Conservation (phyloP, 2,888 invertebrate species). For the Bugulina stolonifera region DNA sequence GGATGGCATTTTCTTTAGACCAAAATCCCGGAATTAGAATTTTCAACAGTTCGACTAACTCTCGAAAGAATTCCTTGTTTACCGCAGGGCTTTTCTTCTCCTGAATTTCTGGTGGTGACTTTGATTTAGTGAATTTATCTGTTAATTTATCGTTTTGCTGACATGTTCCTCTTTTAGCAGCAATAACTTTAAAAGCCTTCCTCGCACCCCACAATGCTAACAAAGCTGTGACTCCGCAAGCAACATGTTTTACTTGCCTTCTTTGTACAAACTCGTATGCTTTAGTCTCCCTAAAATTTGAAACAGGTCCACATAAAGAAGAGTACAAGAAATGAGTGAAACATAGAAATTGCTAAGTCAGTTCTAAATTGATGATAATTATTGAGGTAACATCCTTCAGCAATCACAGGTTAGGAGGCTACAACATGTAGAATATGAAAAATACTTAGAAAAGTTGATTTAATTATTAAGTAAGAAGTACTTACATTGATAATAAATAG, state of each 20-base stretch:
- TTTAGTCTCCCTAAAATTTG: background rate
- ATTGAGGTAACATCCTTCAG: no score
- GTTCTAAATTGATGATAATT: no score
- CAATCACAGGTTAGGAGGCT: no score
- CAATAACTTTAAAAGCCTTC: background rate
- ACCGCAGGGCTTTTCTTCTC: constrained; percentile 38
- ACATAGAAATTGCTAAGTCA: no score
- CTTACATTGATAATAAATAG: no score
- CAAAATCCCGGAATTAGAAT: constrained; percentile 83
- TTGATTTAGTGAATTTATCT: background rate
- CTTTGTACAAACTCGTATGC: background rate
- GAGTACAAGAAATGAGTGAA: no score
- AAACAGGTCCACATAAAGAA: no score
- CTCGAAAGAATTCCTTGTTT: constrained; percentile 58
- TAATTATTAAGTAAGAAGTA: no score
- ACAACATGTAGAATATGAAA: no score
- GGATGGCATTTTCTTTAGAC: constrained; percentile 58
- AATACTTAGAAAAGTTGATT: no score
- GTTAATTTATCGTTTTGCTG: background rate
- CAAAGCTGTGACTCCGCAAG: background rate
- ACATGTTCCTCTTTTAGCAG: background rate
- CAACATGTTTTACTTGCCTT: background rate
- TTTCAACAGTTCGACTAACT: constrained; percentile 69
- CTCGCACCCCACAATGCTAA: background rate
- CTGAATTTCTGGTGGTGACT: background rate